These are phyloP conservation scores for Elmis aenea DNA, from an alignment of 2,888 invertebrate genomes.

Conservation along the genomic window DNA sequence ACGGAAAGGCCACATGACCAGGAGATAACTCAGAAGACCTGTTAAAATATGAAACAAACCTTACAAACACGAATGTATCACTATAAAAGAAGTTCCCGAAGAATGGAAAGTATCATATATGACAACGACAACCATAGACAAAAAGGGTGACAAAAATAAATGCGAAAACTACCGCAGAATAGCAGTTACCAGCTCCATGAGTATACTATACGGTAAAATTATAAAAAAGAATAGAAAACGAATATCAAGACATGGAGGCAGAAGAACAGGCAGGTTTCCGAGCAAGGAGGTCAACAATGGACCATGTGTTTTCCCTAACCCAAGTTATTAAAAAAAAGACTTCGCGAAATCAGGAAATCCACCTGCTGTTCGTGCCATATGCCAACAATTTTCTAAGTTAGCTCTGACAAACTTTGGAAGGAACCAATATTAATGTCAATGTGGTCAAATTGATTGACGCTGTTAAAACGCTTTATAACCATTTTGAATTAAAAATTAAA, in stretches of 20 bases:
- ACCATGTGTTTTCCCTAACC: conserved; percentile 8
- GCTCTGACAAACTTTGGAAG: not conserved
- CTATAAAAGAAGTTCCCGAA: not conserved
- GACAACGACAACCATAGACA: not conserved
- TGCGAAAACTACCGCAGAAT: not conserved
- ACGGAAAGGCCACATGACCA: too few species aligned
- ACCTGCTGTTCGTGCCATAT: not conserved
- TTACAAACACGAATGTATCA: too few species aligned
- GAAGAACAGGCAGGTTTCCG: conserved; percentile 17
- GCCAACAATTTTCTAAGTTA: not conserved
- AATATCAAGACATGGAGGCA: conserved; percentile 7
- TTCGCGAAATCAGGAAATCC: not conserved
- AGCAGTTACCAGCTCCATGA: not conserved
- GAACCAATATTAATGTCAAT: not conserved
- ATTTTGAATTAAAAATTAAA: too few species aligned
- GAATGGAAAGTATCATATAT: not conserved
- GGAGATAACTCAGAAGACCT: too few species aligned
- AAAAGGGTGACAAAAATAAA: not conserved
- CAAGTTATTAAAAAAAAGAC: conserved; percentile 7
- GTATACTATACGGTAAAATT: conserved; percentile 1
- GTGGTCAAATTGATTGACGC: too few species aligned
- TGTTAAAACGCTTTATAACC: too few species aligned
- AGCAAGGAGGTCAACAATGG: conserved; percentile 13
- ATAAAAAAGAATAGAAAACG: too few species aligned
- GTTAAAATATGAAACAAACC: too few species aligned